Conservation (phyloP, 64 coral and sea anemone genomes). For the Pocillopora verrucosa region DNA sequence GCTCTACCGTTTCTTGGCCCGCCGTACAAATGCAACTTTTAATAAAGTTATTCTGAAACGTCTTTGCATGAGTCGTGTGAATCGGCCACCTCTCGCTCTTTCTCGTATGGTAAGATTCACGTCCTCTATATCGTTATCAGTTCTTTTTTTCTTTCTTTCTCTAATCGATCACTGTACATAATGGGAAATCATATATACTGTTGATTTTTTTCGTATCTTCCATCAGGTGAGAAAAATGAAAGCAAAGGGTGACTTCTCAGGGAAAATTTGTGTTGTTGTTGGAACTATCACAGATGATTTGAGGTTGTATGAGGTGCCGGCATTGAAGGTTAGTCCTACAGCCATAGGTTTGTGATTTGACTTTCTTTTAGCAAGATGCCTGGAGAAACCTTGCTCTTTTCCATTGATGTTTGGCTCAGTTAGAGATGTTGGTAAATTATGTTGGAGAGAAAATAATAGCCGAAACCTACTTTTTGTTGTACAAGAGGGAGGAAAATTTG, state of each 20-base stretch:
- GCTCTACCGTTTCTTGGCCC: conserved; percentile 96
- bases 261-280: conserved; percentile 90
- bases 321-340: conserved; percentile 69
- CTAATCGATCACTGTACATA: background rate
- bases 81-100: conserved; percentile 80
- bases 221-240: conserved; percentile 87
- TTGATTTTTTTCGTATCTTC: background rate
- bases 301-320: conserved; percentile 85
- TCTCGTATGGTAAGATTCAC: conserved; percentile 70
- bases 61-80: conserved; percentile 96
- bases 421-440: too few relatives aligned
- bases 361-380: background rate
- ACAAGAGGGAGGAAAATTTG: too few relatives aligned
- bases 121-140: background rate
- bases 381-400: background rate
- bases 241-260: conserved; percentile 52
- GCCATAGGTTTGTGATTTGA: background rate
- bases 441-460: too few relatives aligned
- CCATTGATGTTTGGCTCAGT: too few relatives aligned
- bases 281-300: conserved; percentile 89
- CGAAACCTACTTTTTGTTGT: too few relatives aligned
- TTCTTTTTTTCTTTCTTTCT: background rate
- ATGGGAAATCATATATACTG: background rate
- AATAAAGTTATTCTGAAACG: conserved; percentile 91
- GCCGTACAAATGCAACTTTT: conserved; percentile 94